These are phyloP conservation scores for Protonibea diacanthus DNA, from an alignment of 2,797 vertebrate species.

Conservation along the genomic window DNA sequence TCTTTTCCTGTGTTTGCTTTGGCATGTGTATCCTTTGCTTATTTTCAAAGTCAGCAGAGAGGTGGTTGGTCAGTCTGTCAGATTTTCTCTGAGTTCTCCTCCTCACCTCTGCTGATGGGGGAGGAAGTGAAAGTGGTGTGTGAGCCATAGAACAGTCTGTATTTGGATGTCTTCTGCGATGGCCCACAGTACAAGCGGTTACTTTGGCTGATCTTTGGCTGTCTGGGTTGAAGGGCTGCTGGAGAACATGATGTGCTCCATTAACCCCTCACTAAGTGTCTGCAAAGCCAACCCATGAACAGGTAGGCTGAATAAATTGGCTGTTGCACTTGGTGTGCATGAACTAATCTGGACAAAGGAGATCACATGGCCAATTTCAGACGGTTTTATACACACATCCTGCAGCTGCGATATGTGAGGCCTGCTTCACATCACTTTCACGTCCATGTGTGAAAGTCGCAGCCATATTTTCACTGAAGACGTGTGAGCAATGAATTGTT, in stretches of 20 bases:
- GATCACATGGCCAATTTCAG: conserved; percentile 53
- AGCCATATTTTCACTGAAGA: conserved; percentile 57
- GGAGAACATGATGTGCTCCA: conserved; percentile 47
- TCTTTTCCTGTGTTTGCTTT: conserved; percentile 84
- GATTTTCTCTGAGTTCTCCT: conserved; percentile 42
- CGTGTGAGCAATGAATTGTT: conserved; percentile 76
- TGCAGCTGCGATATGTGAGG: conserved; percentile 77
- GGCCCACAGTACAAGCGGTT: conserved; percentile 53
- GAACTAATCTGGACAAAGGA: conserved; percentile 30
- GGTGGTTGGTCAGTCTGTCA: conserved; percentile 80
- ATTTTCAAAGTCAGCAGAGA: conserved; percentile 85
- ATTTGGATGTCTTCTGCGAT: conserved; percentile 68
- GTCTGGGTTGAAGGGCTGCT: conserved; percentile 42
- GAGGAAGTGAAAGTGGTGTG: conserved; percentile 85
- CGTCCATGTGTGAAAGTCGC: conserved; percentile 68
- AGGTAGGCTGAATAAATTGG: conserved; percentile 37
- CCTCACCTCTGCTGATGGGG: conserved; percentile 64
- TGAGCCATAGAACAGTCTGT: conserved; percentile 80
- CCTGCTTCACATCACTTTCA: conserved; percentile 68
- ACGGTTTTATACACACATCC: conserved; percentile 47
- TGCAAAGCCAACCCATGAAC: conserved; percentile 39
- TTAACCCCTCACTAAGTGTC: conserved; percentile 37
- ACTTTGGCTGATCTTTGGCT: conserved; percentile 45
- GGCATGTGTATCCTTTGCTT: conserved; percentile 74
- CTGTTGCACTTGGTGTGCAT: conserved; percentile 15